These are phyloP conservation scores for Palythoa grandiflora DNA, from an alignment of 92 coral and sea anemone species.

Conservation along the genomic window DNA sequence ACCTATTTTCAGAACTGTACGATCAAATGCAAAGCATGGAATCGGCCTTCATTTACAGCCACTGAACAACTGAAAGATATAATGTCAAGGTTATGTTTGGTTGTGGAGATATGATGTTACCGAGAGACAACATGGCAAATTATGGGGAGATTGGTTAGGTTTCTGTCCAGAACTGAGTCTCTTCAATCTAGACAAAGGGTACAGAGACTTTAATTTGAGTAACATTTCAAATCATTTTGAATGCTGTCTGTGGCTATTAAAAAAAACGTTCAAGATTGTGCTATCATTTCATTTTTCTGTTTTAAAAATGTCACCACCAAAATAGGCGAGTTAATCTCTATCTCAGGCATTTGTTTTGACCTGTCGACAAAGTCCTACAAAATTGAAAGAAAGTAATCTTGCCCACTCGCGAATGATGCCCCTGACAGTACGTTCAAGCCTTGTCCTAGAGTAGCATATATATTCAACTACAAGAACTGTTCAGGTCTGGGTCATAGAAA, in stretches of 20 bases:
- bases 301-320: slow-evolving; percentile 32
- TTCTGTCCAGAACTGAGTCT: slow-evolving; percentile 42
- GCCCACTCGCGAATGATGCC: slow-evolving; percentile 38
- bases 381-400: slow-evolving; percentile 24
- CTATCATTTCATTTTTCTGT: slow-evolving; percentile 25
- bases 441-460: slow-evolving; percentile 28
- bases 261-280: slow-evolving; percentile 30
- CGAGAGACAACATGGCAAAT: slow-evolving; percentile 26
- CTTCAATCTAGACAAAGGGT: slow-evolving; percentile 43
- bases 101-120: slow-evolving; percentile 48
- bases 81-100: slow-evolving; percentile 36
- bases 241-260: slow-evolving; percentile 41
- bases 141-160: slow-evolving; percentile 23
- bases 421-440: slow-evolving; percentile 23
- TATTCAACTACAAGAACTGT: slow-evolving; percentile 23
- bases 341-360: slow-evolving; percentile 30
- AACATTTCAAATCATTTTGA: slow-evolving; percentile 30
- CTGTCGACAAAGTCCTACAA: slow-evolving; percentile 30
- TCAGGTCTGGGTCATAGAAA: slow-evolving; percentile 30
- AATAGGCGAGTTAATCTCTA: slow-evolving; percentile 28
- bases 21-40: slow-evolving; percentile 45
- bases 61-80: slow-evolving; percentile 33
- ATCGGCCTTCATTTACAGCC: slow-evolving; percentile 42
- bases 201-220: slow-evolving; percentile 31
- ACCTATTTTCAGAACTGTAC: slow-evolving; percentile 40